Conservation (phyloP, 35 echinoderm and acorn worm species). For the Amphiura filiformis region DNA sequence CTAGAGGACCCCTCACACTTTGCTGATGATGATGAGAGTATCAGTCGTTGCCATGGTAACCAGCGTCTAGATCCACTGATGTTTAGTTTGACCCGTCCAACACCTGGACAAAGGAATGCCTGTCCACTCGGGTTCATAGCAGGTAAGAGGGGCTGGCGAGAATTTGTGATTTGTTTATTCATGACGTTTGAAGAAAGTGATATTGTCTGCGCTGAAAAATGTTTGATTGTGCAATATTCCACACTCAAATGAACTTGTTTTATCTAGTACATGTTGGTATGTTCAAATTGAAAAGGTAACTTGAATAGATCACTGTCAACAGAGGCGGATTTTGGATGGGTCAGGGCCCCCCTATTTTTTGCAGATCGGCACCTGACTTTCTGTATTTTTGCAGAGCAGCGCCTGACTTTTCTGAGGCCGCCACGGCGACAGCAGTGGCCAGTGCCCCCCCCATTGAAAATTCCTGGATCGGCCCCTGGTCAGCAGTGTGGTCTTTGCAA, state of each 20-base stretch:
- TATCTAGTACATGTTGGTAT: not conserved
- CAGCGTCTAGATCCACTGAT: constrained; percentile 47
- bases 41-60: constrained; percentile 85
- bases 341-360: too few relatives aligned
- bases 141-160: not conserved
- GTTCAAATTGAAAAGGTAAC: not conserved
- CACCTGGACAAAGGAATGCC: constrained; percentile 58
- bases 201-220: not conserved
- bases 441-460: too few relatives aligned
- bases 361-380: too few relatives aligned
- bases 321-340: too few relatives aligned
- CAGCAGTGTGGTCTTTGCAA: too few relatives aligned
- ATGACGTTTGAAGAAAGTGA: too few relatives aligned
- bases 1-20: constrained; percentile 44
- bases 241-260: not conserved
- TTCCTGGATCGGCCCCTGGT: too few relatives aligned
- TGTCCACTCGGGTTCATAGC: constrained; percentile 13
- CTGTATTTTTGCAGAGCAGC: too few relatives aligned
- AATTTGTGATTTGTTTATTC: not conserved
- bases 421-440: too few relatives aligned
- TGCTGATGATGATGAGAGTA: constrained; percentile 51
- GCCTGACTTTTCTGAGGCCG: too few relatives aligned
- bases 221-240: not conserved
- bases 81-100: constrained; percentile 50
- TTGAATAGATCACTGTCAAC: not conserved